phyloP scores from a whole-genome alignment of 1,140 invertebrate species.

The Danaus melanippus region DNA sequence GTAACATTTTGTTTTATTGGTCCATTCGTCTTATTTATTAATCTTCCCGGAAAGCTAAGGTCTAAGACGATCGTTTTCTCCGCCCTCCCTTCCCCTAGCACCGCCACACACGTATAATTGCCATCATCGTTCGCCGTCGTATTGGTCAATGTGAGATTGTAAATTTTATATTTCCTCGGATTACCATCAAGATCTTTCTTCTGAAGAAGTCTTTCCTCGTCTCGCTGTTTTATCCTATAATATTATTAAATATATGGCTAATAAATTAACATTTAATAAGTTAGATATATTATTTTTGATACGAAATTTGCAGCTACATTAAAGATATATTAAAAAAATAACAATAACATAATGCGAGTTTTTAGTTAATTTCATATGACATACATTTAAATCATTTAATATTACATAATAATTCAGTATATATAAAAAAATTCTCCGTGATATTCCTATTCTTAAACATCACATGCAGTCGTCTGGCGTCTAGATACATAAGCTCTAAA shows the following conservation, averaged over 20 bases:
- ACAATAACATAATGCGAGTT: background rate
- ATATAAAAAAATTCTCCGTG: no score
- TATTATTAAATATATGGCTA: no score
- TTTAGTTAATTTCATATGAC: background rate
- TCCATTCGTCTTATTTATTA: slow-evolving; percentile 35
- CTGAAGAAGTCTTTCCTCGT: slow-evolving; percentile 23
- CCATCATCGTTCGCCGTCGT: slow-evolving; percentile 70
- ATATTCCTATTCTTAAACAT: no score
- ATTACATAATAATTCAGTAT: no score
- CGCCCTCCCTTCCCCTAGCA: slow-evolving; percentile 26
- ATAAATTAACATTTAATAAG: no score
- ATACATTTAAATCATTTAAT: no score
- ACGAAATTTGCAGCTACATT: no score
- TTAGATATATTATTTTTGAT: no score
- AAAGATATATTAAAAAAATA: no score
- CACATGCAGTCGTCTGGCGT: no score
- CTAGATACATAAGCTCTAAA: slow-evolving; percentile 1
- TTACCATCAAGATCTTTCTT: slow-evolving; percentile 43
- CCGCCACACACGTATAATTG: slow-evolving; percentile 71
- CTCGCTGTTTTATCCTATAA: slow-evolving; percentile 37
- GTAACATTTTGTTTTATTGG: slow-evolving; percentile 41
- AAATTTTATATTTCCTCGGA: slow-evolving; percentile 32
- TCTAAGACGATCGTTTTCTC: slow-evolving; percentile 35
- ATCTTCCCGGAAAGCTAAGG: slow-evolving; percentile 38
- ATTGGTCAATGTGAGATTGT: slow-evolving; percentile 64